These are phyloP conservation scores for Lepidotrigona ventralis DNA, from an alignment of 1,140 invertebrate genomes.

Conservation along the genomic window DNA sequence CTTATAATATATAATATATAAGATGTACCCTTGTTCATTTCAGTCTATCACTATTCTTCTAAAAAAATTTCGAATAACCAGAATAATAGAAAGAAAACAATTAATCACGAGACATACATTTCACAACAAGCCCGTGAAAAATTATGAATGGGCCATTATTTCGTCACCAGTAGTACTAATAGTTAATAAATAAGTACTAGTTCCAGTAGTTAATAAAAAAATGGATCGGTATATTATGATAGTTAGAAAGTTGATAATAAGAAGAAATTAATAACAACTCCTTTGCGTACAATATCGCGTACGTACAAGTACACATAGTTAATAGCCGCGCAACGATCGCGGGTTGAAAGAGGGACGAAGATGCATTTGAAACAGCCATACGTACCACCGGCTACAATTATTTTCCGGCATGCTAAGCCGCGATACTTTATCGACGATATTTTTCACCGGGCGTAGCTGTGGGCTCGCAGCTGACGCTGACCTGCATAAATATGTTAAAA, in stretches of 20 bases:
- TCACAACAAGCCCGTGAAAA: neutral
- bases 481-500: constrained; percentile 46
- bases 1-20: too few relatives aligned
- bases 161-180: neutral
- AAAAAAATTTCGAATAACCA: too few relatives aligned
- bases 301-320: neutral
- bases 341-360: neutral
- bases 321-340: constrained; percentile 2
- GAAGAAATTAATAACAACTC: constrained; percentile 10
- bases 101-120: neutral
- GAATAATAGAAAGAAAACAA: too few relatives aligned
- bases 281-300: neutral
- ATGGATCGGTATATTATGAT: neutral
- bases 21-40: too few relatives aligned
- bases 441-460: constrained; percentile 42
- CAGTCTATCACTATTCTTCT: too few relatives aligned
- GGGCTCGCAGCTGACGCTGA: constrained; percentile 49
- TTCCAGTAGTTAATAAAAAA: neutral
- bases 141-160: neutral
- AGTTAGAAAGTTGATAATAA: neutral
- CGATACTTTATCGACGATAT: constrained; percentile 47
- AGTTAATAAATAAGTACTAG: neutral
- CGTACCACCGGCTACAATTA: constrained; percentile 23
- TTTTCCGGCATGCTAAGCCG: constrained; percentile 26
- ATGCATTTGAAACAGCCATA: constrained; percentile 5